phyloP scores from a whole-genome alignment of 1,140 invertebrate genomes.

The Drosophila punjabiensis region DNA sequence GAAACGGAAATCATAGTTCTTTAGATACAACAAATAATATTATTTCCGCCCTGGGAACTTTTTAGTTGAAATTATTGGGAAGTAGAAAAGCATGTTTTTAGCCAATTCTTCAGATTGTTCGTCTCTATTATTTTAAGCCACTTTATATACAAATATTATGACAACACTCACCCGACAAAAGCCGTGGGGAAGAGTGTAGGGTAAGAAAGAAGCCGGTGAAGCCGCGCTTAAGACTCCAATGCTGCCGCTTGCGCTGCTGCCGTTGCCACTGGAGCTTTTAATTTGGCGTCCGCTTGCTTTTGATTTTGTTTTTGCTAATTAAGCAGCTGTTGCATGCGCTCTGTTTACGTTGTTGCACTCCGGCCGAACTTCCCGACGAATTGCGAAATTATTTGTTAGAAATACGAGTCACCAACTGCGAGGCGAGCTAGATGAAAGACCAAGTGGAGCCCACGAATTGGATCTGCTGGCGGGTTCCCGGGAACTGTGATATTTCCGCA shows the following conservation, averaged over 20 bases:
- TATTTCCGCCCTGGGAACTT: neutral
- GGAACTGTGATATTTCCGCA: constrained; percentile 21
- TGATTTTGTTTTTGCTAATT: constrained; percentile 18
- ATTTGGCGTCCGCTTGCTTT: constrained; percentile 17
- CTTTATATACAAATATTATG: neutral
- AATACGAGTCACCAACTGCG: neutral
- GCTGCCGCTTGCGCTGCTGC: constrained; percentile 27
- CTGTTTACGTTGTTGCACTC: constrained; percentile 32
- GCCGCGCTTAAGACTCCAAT: constrained; percentile 49
- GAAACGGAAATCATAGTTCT: neutral
- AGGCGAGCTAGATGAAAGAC: constrained; percentile 5
- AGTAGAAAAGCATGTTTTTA: no score
- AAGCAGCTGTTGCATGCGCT: constrained; percentile 69
- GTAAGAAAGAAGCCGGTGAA: constrained; percentile 3
- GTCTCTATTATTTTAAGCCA: neutral
- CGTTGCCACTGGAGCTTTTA: constrained; percentile 38
- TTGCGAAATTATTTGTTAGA: constrained; percentile 1
- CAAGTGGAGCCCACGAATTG: constrained; percentile 1
- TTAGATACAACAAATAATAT: neutral
- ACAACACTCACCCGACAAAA: constrained; percentile 32
- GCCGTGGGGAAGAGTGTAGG: constrained; percentile 1
- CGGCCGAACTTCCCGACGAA: constrained; percentile 4
- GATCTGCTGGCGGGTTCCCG: constrained; percentile 15
- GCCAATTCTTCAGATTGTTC: neutral
- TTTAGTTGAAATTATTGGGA: no score